phyloP scores from a whole-genome alignment of 1,140 invertebrate genomes.

The Tetramorium alpestre region DNA sequence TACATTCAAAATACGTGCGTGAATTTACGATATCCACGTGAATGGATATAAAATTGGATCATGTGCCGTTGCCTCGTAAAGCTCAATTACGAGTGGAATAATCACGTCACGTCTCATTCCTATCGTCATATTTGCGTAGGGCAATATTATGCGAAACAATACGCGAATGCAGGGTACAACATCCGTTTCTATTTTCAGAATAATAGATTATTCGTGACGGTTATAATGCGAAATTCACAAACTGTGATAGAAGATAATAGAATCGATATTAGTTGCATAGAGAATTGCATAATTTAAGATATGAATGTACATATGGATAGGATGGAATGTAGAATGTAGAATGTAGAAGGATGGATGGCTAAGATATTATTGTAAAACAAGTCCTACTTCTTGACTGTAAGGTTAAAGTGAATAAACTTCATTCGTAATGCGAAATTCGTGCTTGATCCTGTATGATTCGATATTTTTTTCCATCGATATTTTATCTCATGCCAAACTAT shows the following conservation, averaged over 20 bases:
- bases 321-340: no score
- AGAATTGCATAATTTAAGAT: no score
- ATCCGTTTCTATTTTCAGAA: not conserved
- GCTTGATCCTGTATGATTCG: not conserved
- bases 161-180: not conserved
- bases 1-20: not conserved
- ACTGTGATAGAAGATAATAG: no score
- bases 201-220: not conserved
- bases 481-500: not conserved
- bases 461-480: not conserved
- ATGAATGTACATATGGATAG: no score
- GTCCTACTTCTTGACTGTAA: no score
- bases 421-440: not conserved
- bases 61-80: not conserved
- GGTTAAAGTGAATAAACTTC: no score
- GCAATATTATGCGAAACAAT: constrained; percentile 1
- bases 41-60: constrained; percentile 21
- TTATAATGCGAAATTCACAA: constrained; percentile 1
- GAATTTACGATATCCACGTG: not conserved
- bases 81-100: not conserved
- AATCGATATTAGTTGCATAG: no score
- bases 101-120: constrained; percentile 5
- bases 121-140: not conserved
- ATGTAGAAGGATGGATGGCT: no score
- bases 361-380: no score